phyloP scores from a whole-genome alignment of 2,888 invertebrate genomes.

The Ichneumon xanthorius region DNA sequence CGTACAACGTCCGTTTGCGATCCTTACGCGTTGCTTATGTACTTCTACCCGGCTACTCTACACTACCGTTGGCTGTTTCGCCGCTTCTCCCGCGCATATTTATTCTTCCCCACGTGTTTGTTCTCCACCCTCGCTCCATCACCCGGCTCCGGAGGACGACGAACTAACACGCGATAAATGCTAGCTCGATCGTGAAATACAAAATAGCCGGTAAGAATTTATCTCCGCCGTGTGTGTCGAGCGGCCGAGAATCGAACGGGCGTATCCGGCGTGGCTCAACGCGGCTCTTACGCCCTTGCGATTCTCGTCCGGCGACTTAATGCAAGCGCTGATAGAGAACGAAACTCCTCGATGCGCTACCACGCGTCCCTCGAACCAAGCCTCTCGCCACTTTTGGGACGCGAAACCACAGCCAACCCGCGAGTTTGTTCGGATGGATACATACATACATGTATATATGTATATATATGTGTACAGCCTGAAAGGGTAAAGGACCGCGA shows the following conservation, averaged over 20 bases:
- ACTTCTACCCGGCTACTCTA: slow-evolving; percentile 32
- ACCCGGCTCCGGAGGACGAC: slow-evolving; percentile 37
- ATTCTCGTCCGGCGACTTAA: neutral
- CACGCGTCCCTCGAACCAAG: slow-evolving; percentile 33
- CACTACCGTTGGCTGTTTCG: slow-evolving; percentile 62
- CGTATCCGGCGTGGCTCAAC: neutral
- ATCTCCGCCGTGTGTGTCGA: slow-evolving; percentile 14
- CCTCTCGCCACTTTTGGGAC: slow-evolving; percentile 55
- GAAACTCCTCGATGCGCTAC: neutral
- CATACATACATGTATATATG: neutral
- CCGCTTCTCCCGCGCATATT: slow-evolving; percentile 20
- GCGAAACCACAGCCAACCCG: slow-evolving; percentile 14
- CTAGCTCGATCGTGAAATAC: slow-evolving; percentile 54
- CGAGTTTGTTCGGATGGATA: neutral
- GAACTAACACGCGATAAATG: slow-evolving; percentile 59
- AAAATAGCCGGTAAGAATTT: slow-evolving; percentile 56
- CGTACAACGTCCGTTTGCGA: slow-evolving; percentile 47
- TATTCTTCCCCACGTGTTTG: slow-evolving; percentile 36
- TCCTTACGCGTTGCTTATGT: slow-evolving; percentile 43
- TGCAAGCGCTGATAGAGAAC: neutral
- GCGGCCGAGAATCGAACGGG: neutral
- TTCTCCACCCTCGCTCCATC: slow-evolving; percentile 61
- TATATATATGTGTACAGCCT: neutral
- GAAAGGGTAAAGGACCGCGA: slow-evolving; percentile 51
- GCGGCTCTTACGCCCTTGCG: neutral